These are phyloP conservation scores for Coelinius sp. DNA, from an alignment of 2,888 invertebrate genomes.

Conservation along the genomic window DNA sequence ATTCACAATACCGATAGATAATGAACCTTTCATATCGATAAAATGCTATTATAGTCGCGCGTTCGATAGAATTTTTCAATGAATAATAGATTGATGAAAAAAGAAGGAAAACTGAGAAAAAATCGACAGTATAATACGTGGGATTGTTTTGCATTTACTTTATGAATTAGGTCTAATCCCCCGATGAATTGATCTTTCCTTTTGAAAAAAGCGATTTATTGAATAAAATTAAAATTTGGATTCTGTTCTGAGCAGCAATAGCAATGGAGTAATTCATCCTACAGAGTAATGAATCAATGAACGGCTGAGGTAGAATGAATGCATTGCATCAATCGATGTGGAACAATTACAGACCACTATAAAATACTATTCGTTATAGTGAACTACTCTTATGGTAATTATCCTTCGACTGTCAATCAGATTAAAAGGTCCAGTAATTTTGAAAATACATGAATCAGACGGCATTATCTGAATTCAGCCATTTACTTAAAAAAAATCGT, in stretches of 20 bases:
- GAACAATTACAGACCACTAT: neutral
- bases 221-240: neutral
- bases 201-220: neutral
- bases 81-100: slow-evolving; percentile 1
- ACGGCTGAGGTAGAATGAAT: neutral
- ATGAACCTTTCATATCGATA: neutral
- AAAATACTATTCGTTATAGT: neutral
- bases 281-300: neutral
- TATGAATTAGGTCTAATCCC: neutral
- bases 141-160: neutral
- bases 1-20: neutral
- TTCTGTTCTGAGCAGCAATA: neutral
- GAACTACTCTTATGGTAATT: neutral
- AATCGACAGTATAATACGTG: neutral
- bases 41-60: neutral
- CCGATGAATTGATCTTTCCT: too few species aligned
- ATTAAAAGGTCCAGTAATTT: neutral
- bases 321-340: neutral
- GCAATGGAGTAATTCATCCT: neutral
- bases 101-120: neutral
- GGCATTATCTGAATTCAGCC: neutral
- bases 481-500: neutral
- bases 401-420: neutral
- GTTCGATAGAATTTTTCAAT: neutral
- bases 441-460: neutral